These are phyloP conservation scores for Lamellibrachia columna DNA, from an alignment of 2,888 invertebrate genomes.

Conservation along the genomic window DNA sequence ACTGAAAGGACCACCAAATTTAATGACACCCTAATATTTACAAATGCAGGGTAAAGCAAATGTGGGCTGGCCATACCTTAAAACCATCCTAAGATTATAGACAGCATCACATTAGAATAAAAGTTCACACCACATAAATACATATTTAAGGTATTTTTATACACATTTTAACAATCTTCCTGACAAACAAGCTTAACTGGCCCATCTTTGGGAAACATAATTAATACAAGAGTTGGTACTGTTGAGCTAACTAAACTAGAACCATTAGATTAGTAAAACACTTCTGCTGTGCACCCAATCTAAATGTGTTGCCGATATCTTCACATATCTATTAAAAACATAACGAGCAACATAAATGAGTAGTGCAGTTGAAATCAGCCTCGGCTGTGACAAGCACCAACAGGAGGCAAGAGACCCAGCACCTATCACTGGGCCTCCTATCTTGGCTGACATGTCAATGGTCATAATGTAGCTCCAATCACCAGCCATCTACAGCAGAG, in stretches of 20 bases:
- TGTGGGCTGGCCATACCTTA: background rate
- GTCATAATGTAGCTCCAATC: background rate
- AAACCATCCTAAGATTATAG: background rate
- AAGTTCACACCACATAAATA: background rate
- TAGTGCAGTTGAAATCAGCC: background rate
- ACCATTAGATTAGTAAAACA: background rate
- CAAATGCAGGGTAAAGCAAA: too few relatives aligned
- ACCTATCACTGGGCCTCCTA: background rate
- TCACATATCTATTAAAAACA: background rate
- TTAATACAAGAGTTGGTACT: background rate
- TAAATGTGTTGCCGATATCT: background rate
- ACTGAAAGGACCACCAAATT: too few relatives aligned
- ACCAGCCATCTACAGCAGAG: background rate
- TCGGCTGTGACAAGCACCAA: background rate
- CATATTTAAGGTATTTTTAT: background rate
- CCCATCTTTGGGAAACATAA: too few relatives aligned
- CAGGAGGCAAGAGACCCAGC: background rate
- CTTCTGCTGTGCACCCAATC: background rate
- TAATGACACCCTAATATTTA: too few relatives aligned
- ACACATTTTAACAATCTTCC: background rate
- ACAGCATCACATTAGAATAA: background rate
- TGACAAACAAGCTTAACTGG: too few relatives aligned
- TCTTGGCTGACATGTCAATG: background rate
- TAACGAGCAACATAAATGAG: background rate
- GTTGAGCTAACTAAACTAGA: background rate